These are phyloP conservation scores for Elephas maximus DNA, from an alignment of 2,113 vertebrate genomes.

Conservation along the genomic window DNA sequence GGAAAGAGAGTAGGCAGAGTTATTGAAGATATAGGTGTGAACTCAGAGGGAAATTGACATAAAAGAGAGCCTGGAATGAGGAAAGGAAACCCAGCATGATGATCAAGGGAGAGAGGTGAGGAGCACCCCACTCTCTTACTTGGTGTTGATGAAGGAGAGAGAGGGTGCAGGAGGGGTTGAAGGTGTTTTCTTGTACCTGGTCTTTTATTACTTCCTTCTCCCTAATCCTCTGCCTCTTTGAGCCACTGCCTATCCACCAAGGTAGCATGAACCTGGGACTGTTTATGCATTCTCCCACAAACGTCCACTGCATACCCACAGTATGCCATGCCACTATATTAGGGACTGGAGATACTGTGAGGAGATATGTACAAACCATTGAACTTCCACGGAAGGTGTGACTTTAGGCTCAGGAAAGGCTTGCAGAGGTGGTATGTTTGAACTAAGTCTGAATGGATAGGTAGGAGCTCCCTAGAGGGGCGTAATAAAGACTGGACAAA, in stretches of 20 bases:
- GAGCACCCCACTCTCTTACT: not conserved
- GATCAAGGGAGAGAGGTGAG: not conserved
- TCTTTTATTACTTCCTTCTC: not conserved
- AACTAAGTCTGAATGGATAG: not conserved
- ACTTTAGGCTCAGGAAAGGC: not conserved
- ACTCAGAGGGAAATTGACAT: not conserved
- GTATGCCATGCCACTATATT: not conserved
- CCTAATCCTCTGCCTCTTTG: not conserved
- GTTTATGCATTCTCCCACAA: not conserved
- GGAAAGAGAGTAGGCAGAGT: not conserved
- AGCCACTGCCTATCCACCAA: not conserved
- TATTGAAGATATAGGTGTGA: not conserved
- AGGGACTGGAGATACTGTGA: not conserved
- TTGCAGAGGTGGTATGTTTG: not conserved
- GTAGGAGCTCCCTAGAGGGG: not conserved
- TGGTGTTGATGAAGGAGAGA: rapidly evolving
- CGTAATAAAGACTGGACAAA: not conserved
- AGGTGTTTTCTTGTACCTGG: not conserved
- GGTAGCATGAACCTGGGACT: too few species aligned
- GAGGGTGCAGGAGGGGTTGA: rapidly evolving
- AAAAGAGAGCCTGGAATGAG: not conserved
- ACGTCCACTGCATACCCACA: not conserved
- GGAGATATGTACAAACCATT: not conserved
- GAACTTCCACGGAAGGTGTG: not conserved
- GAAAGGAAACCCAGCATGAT: not conserved